Evolutionary conservation across 2,888 invertebrate genomes (phyloP).

Genomic region (Folsomia manolachei): DNA sequence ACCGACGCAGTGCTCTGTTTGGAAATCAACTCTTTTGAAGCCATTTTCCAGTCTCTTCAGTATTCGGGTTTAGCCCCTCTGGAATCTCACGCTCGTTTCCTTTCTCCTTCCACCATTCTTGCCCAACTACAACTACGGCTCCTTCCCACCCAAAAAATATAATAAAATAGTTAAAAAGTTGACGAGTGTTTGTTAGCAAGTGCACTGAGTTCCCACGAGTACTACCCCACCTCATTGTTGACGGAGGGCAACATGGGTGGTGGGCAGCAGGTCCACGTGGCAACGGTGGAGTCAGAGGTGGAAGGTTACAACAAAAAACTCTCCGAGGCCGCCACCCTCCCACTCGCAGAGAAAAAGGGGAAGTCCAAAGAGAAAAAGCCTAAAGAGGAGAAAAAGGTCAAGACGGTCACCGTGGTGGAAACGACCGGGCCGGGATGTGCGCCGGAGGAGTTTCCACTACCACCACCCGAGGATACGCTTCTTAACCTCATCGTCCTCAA

Average conservation of each 20-base stretch:
- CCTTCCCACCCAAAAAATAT: neutral
- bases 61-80: conserved; percentile 40
- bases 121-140: neutral
- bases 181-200: neutral
- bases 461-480: conserved; percentile 51
- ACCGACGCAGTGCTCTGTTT: conserved; percentile 50
- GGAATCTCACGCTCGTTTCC: conserved; percentile 27
- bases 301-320: conserved; percentile 56
- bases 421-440: conserved; percentile 42
- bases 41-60: conserved; percentile 41
- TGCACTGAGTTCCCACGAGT: conserved; percentile 21
- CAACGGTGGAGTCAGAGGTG: conserved; percentile 81
- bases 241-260: conserved; percentile 49
- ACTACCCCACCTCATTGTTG: conserved; percentile 16
- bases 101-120: neutral
- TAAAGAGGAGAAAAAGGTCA: conserved; percentile 51
- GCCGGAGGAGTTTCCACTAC: conserved; percentile 51
- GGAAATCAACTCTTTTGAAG: conserved; percentile 44
- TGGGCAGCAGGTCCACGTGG: conserved; percentile 73
- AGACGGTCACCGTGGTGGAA: conserved; percentile 47
- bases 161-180: neutral
- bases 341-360: conserved; percentile 48
- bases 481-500: conserved; percentile 51
- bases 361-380: conserved; percentile 49
- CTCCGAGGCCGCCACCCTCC: conserved; percentile 51